Base-by-base conservation (phyloP, 2,113 vertebrate species). In the Gavialis gangeticus region DNA sequence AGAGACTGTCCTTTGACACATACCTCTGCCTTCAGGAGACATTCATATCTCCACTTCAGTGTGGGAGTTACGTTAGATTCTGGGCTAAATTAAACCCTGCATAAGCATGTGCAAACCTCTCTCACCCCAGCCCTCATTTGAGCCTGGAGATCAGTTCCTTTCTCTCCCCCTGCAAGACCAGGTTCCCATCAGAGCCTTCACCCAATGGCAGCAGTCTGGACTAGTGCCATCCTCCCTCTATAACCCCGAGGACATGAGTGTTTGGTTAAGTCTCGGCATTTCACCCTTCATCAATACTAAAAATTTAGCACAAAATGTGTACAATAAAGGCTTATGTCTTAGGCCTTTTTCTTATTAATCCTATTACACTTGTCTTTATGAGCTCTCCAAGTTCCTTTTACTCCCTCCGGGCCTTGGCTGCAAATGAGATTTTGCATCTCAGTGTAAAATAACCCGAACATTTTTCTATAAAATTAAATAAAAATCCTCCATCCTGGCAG, bases 391-490 rank as follows among this genome's bases (percentile, higher is more conserved):
- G 97, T 97, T 98, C 92, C 82, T 96, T 98, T 96, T 77, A 91
- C 87, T 98, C 96, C 98, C 97, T 98, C 87, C 6, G 2, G 97
- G 98, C 92, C 91, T 97, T 96, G 96, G 94, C 95, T 96, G 96
- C 93, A 98, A 98, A 98, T 98, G 97, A 98, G 96, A 97, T 97
- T 98, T 97, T 96, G 96, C 97, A 98, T 98, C 95, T 98, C 92
- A 86, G 96, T 97, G 96, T 98, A 98, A 97, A 98, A 98, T 97
- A 98, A 97, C 97, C 92, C 0, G 94, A 98, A 97, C 96, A 95
- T 98, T 98, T 98, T 97, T 97, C 97, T 97, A 91, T 95, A 97
- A 98, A 97, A 98, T 98, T 98, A 98, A 98, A 98, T 98, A 98
- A 98, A 98, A 97, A 90, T 93, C 89, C 73, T 97, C 96, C 7